A percentile compares a stretch with the other conserved stretches of the same genome.
phyloP scores from a whole-genome alignment of 2,113 vertebrate genomes.

The Platanista minor region DNA sequence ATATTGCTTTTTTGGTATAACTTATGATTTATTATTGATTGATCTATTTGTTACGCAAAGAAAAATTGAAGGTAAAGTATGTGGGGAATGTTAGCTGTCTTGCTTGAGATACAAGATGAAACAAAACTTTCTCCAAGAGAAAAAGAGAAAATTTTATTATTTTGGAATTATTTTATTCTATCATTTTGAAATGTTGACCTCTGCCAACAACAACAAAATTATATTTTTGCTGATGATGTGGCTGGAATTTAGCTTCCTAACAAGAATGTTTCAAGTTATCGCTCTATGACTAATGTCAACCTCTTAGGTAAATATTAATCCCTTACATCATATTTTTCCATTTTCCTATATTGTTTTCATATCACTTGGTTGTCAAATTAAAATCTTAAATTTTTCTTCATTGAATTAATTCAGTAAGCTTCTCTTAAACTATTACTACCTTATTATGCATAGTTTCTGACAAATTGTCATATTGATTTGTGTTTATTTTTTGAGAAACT shows the following conservation, averaged over 20 bases:
- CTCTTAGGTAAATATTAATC: not conserved
- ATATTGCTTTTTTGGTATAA: slow-evolving; percentile 15
- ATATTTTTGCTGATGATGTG: not conserved
- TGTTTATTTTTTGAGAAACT: not conserved
- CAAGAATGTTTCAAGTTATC: not conserved
- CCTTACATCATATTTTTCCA: not conserved
- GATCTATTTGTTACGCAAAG: slow-evolving; percentile 57
- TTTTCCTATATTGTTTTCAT: not conserved
- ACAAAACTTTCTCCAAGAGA: not conserved
- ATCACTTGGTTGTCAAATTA: not conserved
- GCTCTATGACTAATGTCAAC: not conserved
- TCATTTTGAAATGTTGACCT: not conserved
- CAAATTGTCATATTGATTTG: not conserved
- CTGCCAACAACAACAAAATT: not conserved
- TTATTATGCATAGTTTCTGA: not conserved
- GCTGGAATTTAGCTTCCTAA: not conserved
- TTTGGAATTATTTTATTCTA: not conserved
- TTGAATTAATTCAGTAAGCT: not conserved
- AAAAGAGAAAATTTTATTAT: not conserved
- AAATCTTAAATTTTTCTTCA: not conserved
- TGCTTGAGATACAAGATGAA: not conserved
- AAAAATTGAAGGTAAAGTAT: slow-evolving; percentile 40
- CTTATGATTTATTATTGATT: slow-evolving; percentile 65
- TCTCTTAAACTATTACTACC: not conserved
- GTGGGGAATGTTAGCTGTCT: not conserved